Conservation (phyloP, 2,797 vertebrate species). For the Lithobates pipiens region DNA sequence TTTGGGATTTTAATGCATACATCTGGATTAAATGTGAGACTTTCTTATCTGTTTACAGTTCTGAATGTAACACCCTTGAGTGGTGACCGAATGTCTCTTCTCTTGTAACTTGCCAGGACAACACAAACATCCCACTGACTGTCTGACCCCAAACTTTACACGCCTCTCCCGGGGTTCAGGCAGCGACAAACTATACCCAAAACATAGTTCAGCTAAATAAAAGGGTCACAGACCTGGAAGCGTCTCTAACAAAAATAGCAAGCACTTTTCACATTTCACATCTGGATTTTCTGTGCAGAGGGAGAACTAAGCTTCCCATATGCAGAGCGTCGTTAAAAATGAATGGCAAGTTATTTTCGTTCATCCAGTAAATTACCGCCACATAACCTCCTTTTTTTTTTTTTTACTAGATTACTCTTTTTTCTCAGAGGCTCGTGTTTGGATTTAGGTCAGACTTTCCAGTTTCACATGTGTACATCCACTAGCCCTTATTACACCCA, state of each 20-base stretch:
- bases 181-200: slow-evolving; percentile 11
- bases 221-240: slow-evolving; percentile 55
- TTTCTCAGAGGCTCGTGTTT: slow-evolving; percentile 52
- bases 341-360: slow-evolving; percentile 61
- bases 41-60: neutral
- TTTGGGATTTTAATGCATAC: neutral
- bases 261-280: slow-evolving; percentile 52
- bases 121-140: slow-evolving; percentile 18
- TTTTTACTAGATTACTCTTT: slow-evolving; percentile 53
- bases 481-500: slow-evolving; percentile 35
- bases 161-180: slow-evolving; percentile 1
- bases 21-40: no score
- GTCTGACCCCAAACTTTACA: neutral
- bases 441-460: slow-evolving; percentile 57
- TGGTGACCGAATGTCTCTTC: neutral
- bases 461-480: slow-evolving; percentile 21
- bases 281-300: slow-evolving; percentile 59
- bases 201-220: slow-evolving; percentile 59
- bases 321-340: slow-evolving; percentile 59
- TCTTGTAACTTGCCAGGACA: neutral
- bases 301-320: slow-evolving; percentile 55
- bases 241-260: slow-evolving; percentile 34
- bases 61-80: neutral
- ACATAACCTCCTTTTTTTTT: slow-evolving; percentile 43
- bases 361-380: slow-evolving; percentile 62